These are phyloP conservation scores for Phytoseiulus persimilis DNA, from an alignment of 2,888 invertebrate species.

Conservation along the genomic window DNA sequence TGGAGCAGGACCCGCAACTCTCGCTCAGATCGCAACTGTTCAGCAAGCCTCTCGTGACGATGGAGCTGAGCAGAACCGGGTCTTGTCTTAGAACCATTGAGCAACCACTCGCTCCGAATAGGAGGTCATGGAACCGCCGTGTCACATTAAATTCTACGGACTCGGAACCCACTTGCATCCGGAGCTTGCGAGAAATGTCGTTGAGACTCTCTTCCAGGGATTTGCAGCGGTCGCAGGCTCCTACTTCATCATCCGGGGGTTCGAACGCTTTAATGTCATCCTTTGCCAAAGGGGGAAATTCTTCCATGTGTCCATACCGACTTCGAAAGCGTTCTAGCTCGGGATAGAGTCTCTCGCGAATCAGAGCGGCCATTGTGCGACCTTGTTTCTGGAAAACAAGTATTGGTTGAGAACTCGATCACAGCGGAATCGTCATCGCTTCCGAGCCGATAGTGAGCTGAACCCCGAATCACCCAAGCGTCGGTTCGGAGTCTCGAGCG, in stretches of 20 bases:
- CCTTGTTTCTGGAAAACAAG: not conserved
- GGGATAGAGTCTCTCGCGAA: slow-evolving; percentile 7
- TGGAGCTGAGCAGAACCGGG: not conserved
- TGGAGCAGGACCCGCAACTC: not conserved
- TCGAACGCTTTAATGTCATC: not conserved
- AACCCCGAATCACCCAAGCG: not conserved
- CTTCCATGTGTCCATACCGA: slow-evolving; percentile 13
- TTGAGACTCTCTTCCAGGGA: not conserved
- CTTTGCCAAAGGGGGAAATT: slow-evolving; percentile 7
- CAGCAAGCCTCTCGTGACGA: not conserved
- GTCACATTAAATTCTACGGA: not conserved
- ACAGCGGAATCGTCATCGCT: no score
- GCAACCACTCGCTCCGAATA: not conserved
- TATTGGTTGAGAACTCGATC: no score
- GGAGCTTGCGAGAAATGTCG: not conserved
- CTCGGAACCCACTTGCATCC: not conserved
- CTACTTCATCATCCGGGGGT: not conserved
- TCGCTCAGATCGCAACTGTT: not conserved
- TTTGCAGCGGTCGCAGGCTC: not conserved
- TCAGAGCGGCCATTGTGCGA: not conserved
- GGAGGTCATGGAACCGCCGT: not conserved
- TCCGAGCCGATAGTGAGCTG: no score
- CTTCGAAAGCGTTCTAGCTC: slow-evolving; percentile 8
- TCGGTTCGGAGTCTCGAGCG: not conserved
- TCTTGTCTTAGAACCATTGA: not conserved